A percentile compares a stretch with the other conserved stretches of the same genome.
These are phyloP conservation scores for Drosophila greeni DNA, from an alignment of 2,888 invertebrate genomes.

Conservation along the genomic window DNA sequence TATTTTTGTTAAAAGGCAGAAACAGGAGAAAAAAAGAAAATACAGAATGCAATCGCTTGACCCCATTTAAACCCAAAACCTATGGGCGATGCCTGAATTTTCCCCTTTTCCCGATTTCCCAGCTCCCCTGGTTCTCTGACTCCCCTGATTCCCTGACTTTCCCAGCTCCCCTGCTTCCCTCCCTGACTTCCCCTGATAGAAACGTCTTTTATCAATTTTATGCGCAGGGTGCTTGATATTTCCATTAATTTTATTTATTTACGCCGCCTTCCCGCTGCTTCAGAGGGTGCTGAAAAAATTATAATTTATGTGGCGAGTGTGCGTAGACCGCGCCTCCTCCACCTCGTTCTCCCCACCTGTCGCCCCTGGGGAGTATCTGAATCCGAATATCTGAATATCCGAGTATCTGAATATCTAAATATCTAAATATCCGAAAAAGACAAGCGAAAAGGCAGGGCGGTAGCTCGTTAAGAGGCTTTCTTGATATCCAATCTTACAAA, in stretches of 20 bases:
- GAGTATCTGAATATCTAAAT: too few species aligned
- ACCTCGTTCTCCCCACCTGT: constrained; percentile 12
- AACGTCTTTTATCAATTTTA: constrained; percentile 56
- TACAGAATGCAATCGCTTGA: constrained; percentile 68
- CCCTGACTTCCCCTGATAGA: constrained; percentile 31
- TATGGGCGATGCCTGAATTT: constrained; percentile 37
- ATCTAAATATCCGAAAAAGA: too few species aligned
- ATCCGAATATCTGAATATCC: constrained; percentile 25
- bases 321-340: background rate
- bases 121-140: constrained; percentile 7
- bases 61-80: constrained; percentile 67
- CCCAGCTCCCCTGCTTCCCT: background rate
- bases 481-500: constrained; percentile 66
- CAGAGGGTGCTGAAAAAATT: constrained; percentile 35
- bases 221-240: constrained; percentile 52
- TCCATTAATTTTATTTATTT: constrained; percentile 65
- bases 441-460: too few species aligned
- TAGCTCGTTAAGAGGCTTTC: constrained; percentile 64
- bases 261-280: constrained; percentile 36
- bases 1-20: constrained; percentile 60
- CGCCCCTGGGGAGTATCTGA: constrained; percentile 60
- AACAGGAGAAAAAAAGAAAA: background rate
- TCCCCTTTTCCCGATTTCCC: constrained; percentile 2
- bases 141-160: too few species aligned
- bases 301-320: constrained; percentile 46